A percentile compares a stretch with the other conserved stretches of the same genome.
Evolutionary conservation across 2,888 invertebrate genomes (phyloP).

Genomic region (Caradrina kadenii): DNA sequence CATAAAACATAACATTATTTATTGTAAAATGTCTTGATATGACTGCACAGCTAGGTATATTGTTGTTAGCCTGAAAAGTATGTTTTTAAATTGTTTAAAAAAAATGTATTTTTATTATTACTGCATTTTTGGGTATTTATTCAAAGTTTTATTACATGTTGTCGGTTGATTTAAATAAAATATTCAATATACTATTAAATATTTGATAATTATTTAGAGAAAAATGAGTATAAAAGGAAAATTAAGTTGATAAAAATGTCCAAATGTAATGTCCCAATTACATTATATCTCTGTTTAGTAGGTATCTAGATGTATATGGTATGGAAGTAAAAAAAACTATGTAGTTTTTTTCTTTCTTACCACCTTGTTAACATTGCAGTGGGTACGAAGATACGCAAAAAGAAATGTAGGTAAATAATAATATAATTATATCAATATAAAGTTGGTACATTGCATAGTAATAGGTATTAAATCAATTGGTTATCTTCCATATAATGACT

Average conservation of each 20-base stretch:
- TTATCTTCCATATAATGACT: slow-evolving; percentile 38
- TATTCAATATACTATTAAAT: slow-evolving; percentile 9
- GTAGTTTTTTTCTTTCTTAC: not conserved
- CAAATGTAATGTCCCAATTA: not conserved
- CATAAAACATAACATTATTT: not conserved
- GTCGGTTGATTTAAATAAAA: slow-evolving; percentile 1
- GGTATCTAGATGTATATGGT: slow-evolving; percentile 1
- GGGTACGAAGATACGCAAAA: not conserved
- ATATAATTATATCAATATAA: not conserved
- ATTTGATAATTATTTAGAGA: slow-evolving; percentile 11
- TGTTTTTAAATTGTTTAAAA: not conserved
- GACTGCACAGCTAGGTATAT: not conserved
- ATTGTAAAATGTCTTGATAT: not conserved
- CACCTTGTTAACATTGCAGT: slow-evolving; percentile 18
- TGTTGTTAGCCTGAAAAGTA: slow-evolving; percentile 1
- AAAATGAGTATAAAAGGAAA: slow-evolving; percentile 2
- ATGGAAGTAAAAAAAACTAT: slow-evolving; percentile 10
- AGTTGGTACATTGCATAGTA: slow-evolving; percentile 8
- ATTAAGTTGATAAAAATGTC: slow-evolving; percentile 27
- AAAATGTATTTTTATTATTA: slow-evolving; percentile 19
- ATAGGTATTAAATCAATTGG: slow-evolving; percentile 15
- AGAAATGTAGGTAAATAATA: not conserved
- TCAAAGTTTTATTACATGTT: slow-evolving; percentile 18
- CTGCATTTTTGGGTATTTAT: slow-evolving; percentile 44
- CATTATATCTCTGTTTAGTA: slow-evolving; percentile 26